Evolutionary conservation across 2,797 vertebrate species (phyloP).

Genomic region (Hypotaenidia okinawae): DNA sequence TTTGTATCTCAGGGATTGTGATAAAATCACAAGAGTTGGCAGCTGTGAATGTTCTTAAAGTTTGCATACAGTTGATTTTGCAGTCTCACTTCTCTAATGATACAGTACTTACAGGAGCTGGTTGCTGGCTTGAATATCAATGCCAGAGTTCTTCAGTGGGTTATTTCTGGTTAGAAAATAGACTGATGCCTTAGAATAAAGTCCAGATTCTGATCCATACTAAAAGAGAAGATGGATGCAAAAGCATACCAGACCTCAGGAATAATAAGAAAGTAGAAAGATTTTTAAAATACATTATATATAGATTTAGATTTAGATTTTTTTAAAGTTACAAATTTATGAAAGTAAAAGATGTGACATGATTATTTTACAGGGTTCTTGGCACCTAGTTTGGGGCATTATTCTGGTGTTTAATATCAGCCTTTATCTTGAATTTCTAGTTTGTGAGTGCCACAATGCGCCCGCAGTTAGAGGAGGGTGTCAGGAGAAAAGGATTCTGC

Average conservation of each 20-base stretch:
- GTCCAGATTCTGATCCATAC: neutral
- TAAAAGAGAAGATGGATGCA: neutral
- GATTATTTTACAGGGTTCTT: neutral
- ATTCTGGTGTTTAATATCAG: neutral
- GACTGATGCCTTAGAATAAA: neutral
- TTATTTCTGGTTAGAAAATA: neutral
- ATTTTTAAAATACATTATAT: neutral
- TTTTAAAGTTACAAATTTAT: neutral
- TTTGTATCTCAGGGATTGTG: neutral
- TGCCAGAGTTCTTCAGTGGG: neutral
- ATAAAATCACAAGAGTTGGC: conserved; percentile 5
- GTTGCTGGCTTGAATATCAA: neutral
- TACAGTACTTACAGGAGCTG: neutral
- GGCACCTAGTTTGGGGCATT: neutral
- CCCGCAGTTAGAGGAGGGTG: neutral
- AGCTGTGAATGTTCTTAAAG: neutral
- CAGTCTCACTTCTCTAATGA: neutral
- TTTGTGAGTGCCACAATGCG: neutral
- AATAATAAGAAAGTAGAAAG: neutral
- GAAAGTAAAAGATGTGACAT: neutral
- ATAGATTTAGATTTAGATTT: too few species aligned
- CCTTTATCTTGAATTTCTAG: neutral
- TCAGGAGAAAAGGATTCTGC: neutral
- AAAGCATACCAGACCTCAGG: neutral
- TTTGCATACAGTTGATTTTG: neutral